Base-by-base conservation (phyloP, 1,140 invertebrate genomes). In the Chelonus insularis region DNA sequence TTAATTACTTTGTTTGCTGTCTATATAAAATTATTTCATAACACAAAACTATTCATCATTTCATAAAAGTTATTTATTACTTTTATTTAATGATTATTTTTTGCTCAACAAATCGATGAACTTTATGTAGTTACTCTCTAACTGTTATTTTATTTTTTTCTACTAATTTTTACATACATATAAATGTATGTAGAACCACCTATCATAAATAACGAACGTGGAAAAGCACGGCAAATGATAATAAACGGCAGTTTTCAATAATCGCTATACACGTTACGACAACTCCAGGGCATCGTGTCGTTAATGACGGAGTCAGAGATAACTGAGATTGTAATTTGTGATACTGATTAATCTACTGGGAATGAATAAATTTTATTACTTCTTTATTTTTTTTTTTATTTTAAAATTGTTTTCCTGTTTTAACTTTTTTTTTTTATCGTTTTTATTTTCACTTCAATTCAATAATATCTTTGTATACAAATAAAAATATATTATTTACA, bases 201-300 rank as follows among this genome's bases (percentile, higher is more conserved):
- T 20, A 29, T 12, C 37, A 55, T 47, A 21, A 43, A 60, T 9
- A 37, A 51, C 1, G 50, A 36, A 52, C 23, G n/a, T 8, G 21
- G 47, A 18, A 16, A 20, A 8, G 45, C 21, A 14, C n/a, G 41
- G 41, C 16, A 45, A 14, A 45, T 11, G n/a, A 54, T 8, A n/a
- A 60, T 60, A 60, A 60, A 52, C 48, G 51, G 59, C 50, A 50
- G 41, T 51, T 54, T 61, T 52, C 52, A 61, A 55, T 55, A 54
- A 61, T 39, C 51, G 51, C 51, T 61, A 29, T 29, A 60, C 29
- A 37, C 43, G 56, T 57, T 43, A 32, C 16, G 58, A 23, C 32
- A 29, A 34, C 34, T 60, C 47, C 50, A 20, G 39, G 51, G 59
- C 59, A 29, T 55, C 51, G 39, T 61, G 21, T 43, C 25, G n/a